Evolutionary conservation across 1,140 invertebrate species (phyloP).

Genomic region (Drosophila ohnishii): DNA sequence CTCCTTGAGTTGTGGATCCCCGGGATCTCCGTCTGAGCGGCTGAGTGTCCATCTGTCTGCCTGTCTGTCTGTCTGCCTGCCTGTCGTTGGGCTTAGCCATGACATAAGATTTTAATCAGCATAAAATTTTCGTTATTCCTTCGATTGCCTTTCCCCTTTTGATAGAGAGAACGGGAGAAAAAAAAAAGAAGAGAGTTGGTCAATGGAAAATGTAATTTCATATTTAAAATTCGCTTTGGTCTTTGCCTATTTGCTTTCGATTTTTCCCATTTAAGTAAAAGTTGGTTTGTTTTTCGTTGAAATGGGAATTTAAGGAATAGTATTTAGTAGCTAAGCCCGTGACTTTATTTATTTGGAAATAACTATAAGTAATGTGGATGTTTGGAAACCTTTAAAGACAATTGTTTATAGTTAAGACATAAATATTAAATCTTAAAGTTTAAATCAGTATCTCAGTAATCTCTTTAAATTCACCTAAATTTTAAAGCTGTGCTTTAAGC

Average conservation of each 20-base stretch:
- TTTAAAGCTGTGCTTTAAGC: background rate
- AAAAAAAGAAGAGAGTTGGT: conserved; percentile 25
- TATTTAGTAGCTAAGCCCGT: too few relatives aligned
- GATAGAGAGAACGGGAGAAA: background rate
- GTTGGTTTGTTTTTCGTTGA: conserved; percentile 4
- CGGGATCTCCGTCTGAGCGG: conserved; percentile 3
- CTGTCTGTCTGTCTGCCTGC: conserved; percentile 16
- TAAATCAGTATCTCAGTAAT: too few relatives aligned
- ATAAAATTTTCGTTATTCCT: conserved; percentile 67
- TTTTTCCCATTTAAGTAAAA: background rate
- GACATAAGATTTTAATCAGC: conserved; percentile 77
- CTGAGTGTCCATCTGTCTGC: conserved; percentile 19
- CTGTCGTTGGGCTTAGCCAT: conserved; percentile 49
- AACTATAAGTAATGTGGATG: background rate
- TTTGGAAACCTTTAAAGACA: background rate
- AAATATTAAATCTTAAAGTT: too few relatives aligned
- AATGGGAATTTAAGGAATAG: background rate
- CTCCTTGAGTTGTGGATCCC: conserved; percentile 46
- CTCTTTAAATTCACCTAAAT: too few relatives aligned
- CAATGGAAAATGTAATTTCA: conserved; percentile 46
- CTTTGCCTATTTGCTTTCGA: conserved; percentile 20
- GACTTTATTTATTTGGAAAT: background rate
- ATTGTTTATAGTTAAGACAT: too few relatives aligned
- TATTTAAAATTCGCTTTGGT: conserved; percentile 37
- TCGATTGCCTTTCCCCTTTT: conserved; percentile 34